Percentiles rank a stretch among this genome's conserved stretches.
These are phyloP conservation scores for Drosophila rufa DNA, from an alignment of 1,140 invertebrate genomes.

Conservation along the genomic window DNA sequence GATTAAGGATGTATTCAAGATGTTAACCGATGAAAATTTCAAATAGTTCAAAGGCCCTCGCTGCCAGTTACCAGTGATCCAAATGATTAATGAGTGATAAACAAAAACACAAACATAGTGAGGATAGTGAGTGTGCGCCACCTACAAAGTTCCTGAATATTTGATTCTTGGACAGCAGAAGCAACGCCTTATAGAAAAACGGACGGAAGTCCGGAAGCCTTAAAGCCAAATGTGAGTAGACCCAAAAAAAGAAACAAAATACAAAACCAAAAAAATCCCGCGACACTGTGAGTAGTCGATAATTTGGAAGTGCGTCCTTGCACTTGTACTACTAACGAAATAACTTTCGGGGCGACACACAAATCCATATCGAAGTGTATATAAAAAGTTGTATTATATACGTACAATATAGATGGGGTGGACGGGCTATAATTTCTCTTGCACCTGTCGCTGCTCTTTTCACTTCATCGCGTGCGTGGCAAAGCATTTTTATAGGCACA, in stretches of 20 bases:
- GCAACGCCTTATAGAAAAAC: neutral
- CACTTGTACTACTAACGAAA: constrained; percentile 36
- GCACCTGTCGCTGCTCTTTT: constrained; percentile 67
- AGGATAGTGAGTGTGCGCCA: constrained; percentile 3
- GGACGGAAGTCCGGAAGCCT: constrained; percentile 3
- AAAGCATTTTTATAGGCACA: constrained; percentile 75
- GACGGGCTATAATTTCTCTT: constrained; percentile 44
- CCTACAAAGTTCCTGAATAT: constrained; percentile 2
- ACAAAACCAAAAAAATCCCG: neutral
- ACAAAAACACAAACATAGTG: constrained; percentile 1
- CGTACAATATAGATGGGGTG: constrained; percentile 9
- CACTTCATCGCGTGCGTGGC: constrained; percentile 71
- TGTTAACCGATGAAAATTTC: constrained; percentile 22
- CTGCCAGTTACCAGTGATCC: constrained; percentile 17
- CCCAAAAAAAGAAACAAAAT: neutral
- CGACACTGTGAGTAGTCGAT: constrained; percentile 28
- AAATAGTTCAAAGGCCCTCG: constrained; percentile 12
- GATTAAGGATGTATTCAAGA: constrained; percentile 43
- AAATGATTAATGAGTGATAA: constrained; percentile 21
- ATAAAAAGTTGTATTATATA: constrained; percentile 20
- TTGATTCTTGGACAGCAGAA: constrained; percentile 6
- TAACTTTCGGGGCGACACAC: constrained; percentile 30
- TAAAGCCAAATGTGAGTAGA: constrained; percentile 33
- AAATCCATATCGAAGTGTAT: constrained; percentile 19
- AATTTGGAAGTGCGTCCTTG: constrained; percentile 45